Percentiles rank a stretch among this genome's conserved stretches.
These are phyloP conservation scores for Trinorchestia longiramus DNA, from an alignment of 1,140 invertebrate genomes.

Conservation along the genomic window DNA sequence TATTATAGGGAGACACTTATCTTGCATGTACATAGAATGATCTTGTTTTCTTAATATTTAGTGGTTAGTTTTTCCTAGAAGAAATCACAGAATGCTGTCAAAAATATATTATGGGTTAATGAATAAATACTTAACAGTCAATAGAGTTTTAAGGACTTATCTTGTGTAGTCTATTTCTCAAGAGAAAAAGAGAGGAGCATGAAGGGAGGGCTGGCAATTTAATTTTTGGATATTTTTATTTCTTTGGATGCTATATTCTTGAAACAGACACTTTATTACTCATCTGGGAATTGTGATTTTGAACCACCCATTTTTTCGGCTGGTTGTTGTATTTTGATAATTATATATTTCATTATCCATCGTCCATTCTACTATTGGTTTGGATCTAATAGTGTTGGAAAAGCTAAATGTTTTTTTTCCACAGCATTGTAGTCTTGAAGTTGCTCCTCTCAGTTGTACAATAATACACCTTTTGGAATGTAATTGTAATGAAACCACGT, in stretches of 20 bases:
- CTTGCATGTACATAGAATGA: slow-evolving; percentile 18
- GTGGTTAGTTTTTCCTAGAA: neutral
- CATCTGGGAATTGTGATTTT: neutral
- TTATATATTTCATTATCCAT: too few relatives aligned
- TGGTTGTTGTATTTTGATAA: too few relatives aligned
- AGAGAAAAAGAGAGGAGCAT: neutral
- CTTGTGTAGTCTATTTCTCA: neutral
- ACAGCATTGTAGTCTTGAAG: neutral
- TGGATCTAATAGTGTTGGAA: too few relatives aligned
- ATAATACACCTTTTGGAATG: too few relatives aligned
- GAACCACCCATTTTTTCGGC: too few relatives aligned
- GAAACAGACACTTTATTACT: neutral
- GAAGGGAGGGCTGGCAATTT: neutral
- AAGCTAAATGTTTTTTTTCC: too few relatives aligned
- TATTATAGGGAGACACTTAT: slow-evolving; percentile 68
- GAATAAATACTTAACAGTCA: neutral
- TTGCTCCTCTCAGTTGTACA: too few relatives aligned
- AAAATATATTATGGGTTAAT: neutral
- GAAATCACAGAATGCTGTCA: neutral
- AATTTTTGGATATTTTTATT: neutral
- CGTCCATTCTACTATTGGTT: too few relatives aligned
- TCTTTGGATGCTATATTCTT: neutral
- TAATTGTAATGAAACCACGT: too few relatives aligned
- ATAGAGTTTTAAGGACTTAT: neutral
- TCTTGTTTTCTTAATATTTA: neutral